Evolutionary conservation across 2,797 vertebrate species (phyloP), one percentile per base, ranked within the genome.

Genomic region (Manis pentadactyla): DNA sequence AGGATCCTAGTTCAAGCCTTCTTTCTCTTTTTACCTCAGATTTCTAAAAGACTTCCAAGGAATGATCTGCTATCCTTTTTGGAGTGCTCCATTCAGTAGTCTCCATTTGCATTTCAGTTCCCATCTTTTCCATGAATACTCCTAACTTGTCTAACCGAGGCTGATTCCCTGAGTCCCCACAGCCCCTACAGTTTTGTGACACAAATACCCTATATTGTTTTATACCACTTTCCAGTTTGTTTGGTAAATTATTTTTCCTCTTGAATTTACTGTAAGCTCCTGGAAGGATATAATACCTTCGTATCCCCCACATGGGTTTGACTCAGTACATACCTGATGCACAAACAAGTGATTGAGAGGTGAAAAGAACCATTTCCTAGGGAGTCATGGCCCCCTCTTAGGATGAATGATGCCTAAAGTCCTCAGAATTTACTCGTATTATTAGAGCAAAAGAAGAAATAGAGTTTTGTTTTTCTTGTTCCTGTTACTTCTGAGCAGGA

Each of bases 41-140:
- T 87, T 94, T 34, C 74, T 31, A 74, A 39, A 61, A 90, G 42
- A 87, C 9, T 64, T 88, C 23, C 29, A 90, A 42, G 49, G 42
- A 81, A 63, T 93, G 87, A 75, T 87, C 8, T 66, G 25, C 46
- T 55, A 75, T 89, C 74, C 12, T 92, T 90, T 88, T 95, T 93
- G 17, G 51, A 87, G 93, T 90, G 34, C 46, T 87, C 8, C 37
- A 17, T 78, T 92, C n/a, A 86, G 2, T 82, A 63, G 23, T 46
- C 17, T 53, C 87, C 11, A 51, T 51, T 94, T 87, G 77, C 18
- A 79, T 77, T 94, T 93, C 57, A 92, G 29, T 97, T 96, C 39
- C 69, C n/a, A 34, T 88, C 34, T 93, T 93, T 93, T 71, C 69
- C 27, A 13, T 87, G 83, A 91, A 74, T 85, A 31, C 51, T 75